phyloP scores from a whole-genome alignment of 2,888 invertebrate species.

The Pachycephus smyrnensis region DNA sequence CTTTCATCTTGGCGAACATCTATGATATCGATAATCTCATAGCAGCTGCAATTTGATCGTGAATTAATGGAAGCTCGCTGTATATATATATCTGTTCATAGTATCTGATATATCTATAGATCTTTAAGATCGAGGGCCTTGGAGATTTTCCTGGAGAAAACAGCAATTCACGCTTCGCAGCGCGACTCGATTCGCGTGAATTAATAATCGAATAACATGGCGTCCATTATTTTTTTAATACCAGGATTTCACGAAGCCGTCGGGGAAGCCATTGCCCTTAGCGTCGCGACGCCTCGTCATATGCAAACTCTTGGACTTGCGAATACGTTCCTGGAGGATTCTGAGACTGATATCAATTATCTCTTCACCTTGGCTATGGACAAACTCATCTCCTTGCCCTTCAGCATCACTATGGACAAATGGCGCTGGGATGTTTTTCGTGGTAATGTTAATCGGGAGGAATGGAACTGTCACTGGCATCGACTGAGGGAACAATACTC shows the following conservation, averaged over 20 bases:
- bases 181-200: neutral
- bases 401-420: constrained; percentile 84
- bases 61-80: neutral
- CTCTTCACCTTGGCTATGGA: constrained; percentile 88
- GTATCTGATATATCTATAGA: neutral
- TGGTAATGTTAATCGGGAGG: constrained; percentile 78
- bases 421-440: constrained; percentile 91
- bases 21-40: neutral
- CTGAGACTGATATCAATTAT: constrained; percentile 86
- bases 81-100: neutral
- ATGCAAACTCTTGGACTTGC: constrained; percentile 85
- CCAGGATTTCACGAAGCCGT: constrained; percentile 93
- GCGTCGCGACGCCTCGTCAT: constrained; percentile 87
- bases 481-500: constrained; percentile 85
- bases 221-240: constrained; percentile 35
- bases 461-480: constrained; percentile 92
- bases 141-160: neutral
- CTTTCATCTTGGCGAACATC: neutral
- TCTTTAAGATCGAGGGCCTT: neutral
- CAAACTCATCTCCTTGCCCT: constrained; percentile 86
- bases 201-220: neutral
- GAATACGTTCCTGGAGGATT: constrained; percentile 83
- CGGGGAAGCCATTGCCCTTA: constrained; percentile 89
- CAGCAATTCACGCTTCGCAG: neutral
- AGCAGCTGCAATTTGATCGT: neutral